These are phyloP conservation scores for Eupithecia dodoneata DNA, from an alignment of 2,888 invertebrate species.

Conservation along the genomic window DNA sequence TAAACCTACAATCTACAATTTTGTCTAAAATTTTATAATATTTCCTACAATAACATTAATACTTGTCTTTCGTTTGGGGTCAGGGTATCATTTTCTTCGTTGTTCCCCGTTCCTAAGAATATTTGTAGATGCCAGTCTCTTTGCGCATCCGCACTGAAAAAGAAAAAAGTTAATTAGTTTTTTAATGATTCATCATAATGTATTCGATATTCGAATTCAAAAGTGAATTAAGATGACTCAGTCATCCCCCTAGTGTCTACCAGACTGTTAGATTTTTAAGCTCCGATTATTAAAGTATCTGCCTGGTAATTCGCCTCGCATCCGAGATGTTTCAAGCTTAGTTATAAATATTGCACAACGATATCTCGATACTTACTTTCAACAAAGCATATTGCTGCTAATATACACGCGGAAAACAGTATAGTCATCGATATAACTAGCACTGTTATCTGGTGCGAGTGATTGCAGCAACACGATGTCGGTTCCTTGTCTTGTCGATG, in stretches of 20 bases:
- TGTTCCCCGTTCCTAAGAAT: constrained; percentile 61
- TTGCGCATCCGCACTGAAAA: constrained; percentile 81
- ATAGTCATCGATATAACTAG: constrained; percentile 93
- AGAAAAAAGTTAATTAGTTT: constrained; percentile 42
- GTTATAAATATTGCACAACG: neutral
- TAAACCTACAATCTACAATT: constrained; percentile 5
- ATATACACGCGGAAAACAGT: constrained; percentile 91
- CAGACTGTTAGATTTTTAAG: neutral
- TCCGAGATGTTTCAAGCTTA: neutral
- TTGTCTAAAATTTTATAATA: constrained; percentile 20
- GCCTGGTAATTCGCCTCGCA: neutral
- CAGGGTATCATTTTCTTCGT: constrained; percentile 23
- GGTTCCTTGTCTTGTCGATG: constrained; percentile 85
- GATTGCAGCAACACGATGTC: constrained; percentile 88
- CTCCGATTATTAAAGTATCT: neutral
- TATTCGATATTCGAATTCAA: neutral
- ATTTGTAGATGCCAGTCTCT: constrained; percentile 80
- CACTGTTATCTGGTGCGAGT: constrained; percentile 91
- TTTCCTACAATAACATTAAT: constrained; percentile 45
- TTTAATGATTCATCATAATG: neutral
- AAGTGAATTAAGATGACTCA: neutral
- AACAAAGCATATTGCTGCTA: constrained; percentile 91
- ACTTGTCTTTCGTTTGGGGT: constrained; percentile 47
- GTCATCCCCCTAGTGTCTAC: neutral
- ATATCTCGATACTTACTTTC: constrained; percentile 87